A percentile compares a stretch with the other conserved stretches of the same genome.
These are phyloP conservation scores for Fratercula arctica DNA, from an alignment of 2,797 vertebrate genomes.

Conservation along the genomic window DNA sequence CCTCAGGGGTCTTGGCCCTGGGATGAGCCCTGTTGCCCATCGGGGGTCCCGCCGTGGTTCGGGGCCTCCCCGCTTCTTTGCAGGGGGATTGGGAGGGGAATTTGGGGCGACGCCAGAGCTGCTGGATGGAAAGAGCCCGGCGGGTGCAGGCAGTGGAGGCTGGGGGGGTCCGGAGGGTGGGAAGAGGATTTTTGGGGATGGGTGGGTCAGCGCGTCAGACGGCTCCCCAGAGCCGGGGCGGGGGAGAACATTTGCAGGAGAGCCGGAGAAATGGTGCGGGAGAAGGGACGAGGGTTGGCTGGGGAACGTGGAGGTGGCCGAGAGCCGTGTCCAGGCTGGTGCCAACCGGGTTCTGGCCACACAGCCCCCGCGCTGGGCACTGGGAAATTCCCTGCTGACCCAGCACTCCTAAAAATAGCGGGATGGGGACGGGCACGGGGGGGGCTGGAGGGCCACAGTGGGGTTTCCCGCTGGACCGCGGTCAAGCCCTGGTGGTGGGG, in stretches of 20 bases:
- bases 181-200: constrained; percentile 13
- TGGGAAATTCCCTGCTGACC: constrained; percentile 46
- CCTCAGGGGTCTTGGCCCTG: not conserved
- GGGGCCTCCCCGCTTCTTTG: not conserved
- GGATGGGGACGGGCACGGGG: not conserved
- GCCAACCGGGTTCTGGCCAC: not conserved
- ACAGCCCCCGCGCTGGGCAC: not conserved
- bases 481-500: not conserved
- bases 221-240: not conserved
- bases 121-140: constrained; percentile 42
- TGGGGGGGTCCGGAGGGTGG: not conserved
- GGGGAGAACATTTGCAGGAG: not conserved
- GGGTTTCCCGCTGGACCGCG: not conserved
- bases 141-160: not conserved
- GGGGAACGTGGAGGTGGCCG: not conserved
- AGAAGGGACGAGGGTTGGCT: not conserved
- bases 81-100: not conserved
- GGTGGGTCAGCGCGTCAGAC: constrained; percentile 22
- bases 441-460: not conserved
- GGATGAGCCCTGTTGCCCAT: not conserved
- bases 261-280: not conserved
- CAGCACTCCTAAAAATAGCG: constrained; percentile 6
- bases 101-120: constrained; percentile 18
- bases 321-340: not conserved
- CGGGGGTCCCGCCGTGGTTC: not conserved